A percentile compares a stretch with the other conserved stretches of the same genome.
Evolutionary conservation across 2,797 vertebrate species (phyloP).

Genomic region (Rhincodon typus): DNA sequence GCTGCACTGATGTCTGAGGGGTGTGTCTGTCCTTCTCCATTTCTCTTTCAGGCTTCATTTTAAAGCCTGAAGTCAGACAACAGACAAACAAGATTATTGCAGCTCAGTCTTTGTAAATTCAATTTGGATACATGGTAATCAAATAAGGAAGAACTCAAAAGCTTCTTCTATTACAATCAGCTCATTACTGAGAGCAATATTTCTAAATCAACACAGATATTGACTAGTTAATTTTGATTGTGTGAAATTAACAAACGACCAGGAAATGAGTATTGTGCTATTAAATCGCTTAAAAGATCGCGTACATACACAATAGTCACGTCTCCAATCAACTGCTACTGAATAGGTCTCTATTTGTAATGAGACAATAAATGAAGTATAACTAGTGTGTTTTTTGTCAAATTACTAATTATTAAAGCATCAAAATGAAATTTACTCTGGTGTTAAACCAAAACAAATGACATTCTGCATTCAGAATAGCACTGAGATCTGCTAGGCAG

Average conservation of each 20-base stretch:
- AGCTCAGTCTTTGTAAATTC: background rate
- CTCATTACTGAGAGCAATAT: background rate
- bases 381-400: background rate
- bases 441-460: background rate
- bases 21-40: background rate
- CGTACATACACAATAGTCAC: no score
- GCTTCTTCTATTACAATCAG: background rate
- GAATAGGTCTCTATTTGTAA: no score
- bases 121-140: background rate
- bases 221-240: background rate
- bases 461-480: background rate
- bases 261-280: background rate
- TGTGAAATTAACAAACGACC: background rate
- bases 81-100: background rate
- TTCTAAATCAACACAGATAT: conserved; percentile 4
- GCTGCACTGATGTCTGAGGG: background rate
- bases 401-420: background rate
- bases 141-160: background rate
- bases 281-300: background rate
- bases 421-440: background rate
- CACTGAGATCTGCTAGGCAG: background rate
- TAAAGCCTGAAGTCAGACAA: background rate
- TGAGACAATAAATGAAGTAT: background rate
- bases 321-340: no score
- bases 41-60: background rate